Evolutionary conservation across 1,140 invertebrate species (phyloP).

Genomic region (Nomia melanderi): DNA sequence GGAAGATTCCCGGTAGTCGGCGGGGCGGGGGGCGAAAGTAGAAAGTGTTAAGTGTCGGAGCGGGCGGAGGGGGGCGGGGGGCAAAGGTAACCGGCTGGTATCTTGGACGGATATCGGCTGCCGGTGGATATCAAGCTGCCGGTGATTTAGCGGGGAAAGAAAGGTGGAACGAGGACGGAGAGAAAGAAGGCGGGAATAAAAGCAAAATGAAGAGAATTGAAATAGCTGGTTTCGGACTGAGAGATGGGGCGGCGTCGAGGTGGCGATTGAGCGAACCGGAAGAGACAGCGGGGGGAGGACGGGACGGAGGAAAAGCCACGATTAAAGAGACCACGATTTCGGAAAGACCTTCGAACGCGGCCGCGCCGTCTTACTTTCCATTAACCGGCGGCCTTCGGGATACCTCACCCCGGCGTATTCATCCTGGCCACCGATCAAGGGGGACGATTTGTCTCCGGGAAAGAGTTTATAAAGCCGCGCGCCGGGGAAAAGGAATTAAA

Average conservation of each 20-base stretch:
- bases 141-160: slow-evolving; percentile 52
- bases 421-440: background rate
- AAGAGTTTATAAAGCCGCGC: slow-evolving; percentile 7
- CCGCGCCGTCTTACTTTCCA: slow-evolving; percentile 38
- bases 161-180: slow-evolving; percentile 14
- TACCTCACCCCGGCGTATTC: background rate
- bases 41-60: slow-evolving; percentile 11
- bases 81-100: slow-evolving; percentile 49
- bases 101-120: slow-evolving; percentile 53
- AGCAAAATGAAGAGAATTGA: slow-evolving; percentile 2
- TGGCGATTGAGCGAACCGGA: slow-evolving; percentile 48
- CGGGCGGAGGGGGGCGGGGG: background rate
- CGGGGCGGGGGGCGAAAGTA: background rate
- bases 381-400: slow-evolving; percentile 31
- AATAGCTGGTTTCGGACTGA: background rate
- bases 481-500: slow-evolving; percentile 9
- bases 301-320: slow-evolving; percentile 28
- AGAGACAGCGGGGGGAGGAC: slow-evolving; percentile 12
- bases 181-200: background rate
- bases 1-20: background rate
- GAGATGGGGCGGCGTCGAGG: slow-evolving; percentile 23
- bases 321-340: slow-evolving; percentile 54
- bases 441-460: slow-evolving; percentile 20
- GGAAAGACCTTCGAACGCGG: slow-evolving; percentile 33
- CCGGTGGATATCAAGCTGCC: slow-evolving; percentile 49